phyloP scores from a whole-genome alignment of 1,140 invertebrate genomes.

The Ganaspis sp. region DNA sequence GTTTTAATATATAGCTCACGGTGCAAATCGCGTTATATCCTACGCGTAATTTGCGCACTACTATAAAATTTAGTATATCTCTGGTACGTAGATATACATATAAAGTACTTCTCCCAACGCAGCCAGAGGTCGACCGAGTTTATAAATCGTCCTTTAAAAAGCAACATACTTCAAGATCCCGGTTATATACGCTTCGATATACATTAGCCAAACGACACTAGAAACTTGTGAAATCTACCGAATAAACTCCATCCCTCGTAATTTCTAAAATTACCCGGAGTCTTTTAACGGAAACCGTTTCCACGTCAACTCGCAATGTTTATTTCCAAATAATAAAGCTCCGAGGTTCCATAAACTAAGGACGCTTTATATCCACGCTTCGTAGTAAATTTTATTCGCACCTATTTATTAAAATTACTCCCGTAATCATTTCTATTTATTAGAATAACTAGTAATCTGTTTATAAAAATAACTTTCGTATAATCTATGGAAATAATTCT shows the following conservation, averaged over 20 bases:
- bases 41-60: slow-evolving; percentile 18
- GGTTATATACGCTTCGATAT: neutral
- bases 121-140: slow-evolving; percentile 10
- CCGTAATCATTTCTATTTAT: no score
- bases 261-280: slow-evolving; percentile 2
- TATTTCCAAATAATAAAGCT: neutral
- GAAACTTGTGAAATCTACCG: neutral
- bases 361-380: no score
- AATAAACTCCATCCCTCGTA: neutral
- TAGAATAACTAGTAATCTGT: no score
- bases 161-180: neutral
- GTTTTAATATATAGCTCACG: slow-evolving; percentile 18
- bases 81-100: neutral
- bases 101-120: neutral
- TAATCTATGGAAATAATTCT: no score
- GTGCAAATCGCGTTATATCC: slow-evolving; percentile 31
- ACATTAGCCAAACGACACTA: neutral
- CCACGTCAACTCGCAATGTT: neutral
- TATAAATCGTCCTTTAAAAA: slow-evolving; percentile 29
- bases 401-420: no score
- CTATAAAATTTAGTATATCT: slow-evolving; percentile 11
- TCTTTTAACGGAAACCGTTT: neutral
- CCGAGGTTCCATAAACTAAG: no score
- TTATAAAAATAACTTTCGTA: no score
- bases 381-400: no score